phyloP scores from a whole-genome alignment of 2,797 vertebrate species.

The Enteromius radiatus region DNA sequence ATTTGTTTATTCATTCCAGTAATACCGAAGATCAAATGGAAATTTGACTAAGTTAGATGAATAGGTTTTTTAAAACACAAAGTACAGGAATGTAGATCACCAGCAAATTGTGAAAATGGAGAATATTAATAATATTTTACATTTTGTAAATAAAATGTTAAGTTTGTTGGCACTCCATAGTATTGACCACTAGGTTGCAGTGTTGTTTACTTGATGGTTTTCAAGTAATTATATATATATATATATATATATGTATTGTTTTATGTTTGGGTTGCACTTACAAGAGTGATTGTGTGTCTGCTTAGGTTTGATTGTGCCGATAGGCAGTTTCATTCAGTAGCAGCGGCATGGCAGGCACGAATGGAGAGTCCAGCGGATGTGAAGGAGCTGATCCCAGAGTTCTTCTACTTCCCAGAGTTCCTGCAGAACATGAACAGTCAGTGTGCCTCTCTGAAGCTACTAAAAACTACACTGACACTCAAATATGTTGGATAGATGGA shows the following conservation, averaged over 20 bases:
- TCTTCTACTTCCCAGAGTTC: slow-evolving; percentile 97
- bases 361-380: slow-evolving; percentile 96
- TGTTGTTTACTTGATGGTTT: slow-evolving; percentile 22
- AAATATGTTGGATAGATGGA: not conserved
- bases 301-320: slow-evolving; percentile 94
- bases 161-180: not conserved
- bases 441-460: not conserved
- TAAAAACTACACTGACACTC: not conserved
- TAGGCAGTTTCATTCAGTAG: slow-evolving; percentile 95
- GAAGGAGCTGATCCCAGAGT: slow-evolving; percentile 97
- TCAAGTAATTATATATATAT: not conserved
- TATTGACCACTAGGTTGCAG: slow-evolving; percentile 37
- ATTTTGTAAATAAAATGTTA: not conserved
- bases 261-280: not conserved
- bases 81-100: not conserved
- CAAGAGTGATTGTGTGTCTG: not conserved
- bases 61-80: not conserved
- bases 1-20: not conserved
- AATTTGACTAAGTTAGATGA: not conserved
- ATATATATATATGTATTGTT: not conserved
- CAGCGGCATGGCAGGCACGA: slow-evolving; percentile 94
- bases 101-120: not conserved
- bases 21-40: too few species aligned
- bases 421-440: slow-evolving; percentile 92
- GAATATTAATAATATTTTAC: not conserved